Base-by-base conservation (phyloP, 2,113 vertebrate species). In the Globicephala melas region DNA sequence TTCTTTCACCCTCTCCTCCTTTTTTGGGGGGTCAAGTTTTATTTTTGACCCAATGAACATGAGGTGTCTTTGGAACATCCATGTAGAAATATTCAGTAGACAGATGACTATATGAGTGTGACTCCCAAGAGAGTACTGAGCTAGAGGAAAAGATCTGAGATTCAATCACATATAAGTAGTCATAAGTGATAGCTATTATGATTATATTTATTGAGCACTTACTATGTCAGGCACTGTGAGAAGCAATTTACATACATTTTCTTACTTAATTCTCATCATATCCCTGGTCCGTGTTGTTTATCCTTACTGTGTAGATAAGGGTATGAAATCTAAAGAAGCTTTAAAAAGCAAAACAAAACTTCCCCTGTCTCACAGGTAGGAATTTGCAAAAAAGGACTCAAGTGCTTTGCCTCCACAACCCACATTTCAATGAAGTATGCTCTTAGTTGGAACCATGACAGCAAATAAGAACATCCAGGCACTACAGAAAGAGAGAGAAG, bases 201-300 rank as follows among this genome's bases (percentile, higher is more conserved):
- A 36, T 41, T 55, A 28, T 20, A 63, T 36, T 91, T 82, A 84
- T 28, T 60, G 73, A 81, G 4, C 36, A 74, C 50, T 80, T 91
- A 53, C 67, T 80, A 62, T 33, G 33, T 63, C 76, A 88, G 38
- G 63, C 26, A 53, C 25, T 50, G 1, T 47, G 33, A 44, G 36
- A 86, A 95, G 38, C 36, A 94, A 71, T 73, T 89, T 89, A 63
- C 11, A 28, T 44, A 82, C 8, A n/a, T 92, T 82, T 91, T 94
- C 41, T 91, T 55, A 71, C 6, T 91, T 80, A 90, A 70, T 82
- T 67, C 21, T 86, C 14, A 3, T 11, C 74, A 62, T 44, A 81
- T 53, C 31, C 21, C 10, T 93, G 83, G 14, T 53, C 77, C 20
- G 23, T 28, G 6, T 53, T 60, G 83, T 53, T 84, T 93, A 55